Evolutionary conservation across 1,140 invertebrate genomes (phyloP).

Genomic region (Subanguina moxae): DNA sequence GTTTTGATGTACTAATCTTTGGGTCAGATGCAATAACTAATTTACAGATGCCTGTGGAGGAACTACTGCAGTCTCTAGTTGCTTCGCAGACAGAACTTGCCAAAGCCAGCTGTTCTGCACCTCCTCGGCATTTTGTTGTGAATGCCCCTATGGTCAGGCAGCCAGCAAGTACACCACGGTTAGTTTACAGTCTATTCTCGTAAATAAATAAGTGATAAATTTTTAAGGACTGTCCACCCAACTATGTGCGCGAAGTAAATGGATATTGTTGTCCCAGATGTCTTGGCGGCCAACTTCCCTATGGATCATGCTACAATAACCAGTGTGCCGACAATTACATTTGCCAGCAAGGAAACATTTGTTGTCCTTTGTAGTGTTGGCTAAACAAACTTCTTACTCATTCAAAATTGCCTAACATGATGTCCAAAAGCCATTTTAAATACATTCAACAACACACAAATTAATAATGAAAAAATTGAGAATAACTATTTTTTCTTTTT

Average conservation of each 20-base stretch:
- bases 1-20: too few relatives aligned
- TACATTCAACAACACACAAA: too few relatives aligned
- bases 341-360: constrained; percentile 26
- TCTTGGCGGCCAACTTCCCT: constrained; percentile 6
- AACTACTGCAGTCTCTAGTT: constrained; percentile 21
- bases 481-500: too few relatives aligned
- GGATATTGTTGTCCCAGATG: constrained; percentile 28
- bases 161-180: constrained; percentile 16
- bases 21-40: background rate
- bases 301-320: constrained; percentile 27
- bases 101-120: constrained; percentile 17
- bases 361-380: constrained; percentile 14
- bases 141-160: constrained; percentile 26
- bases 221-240: constrained; percentile 18
- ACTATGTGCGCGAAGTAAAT: constrained; percentile 11
- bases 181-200: background rate
- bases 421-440: too few relatives aligned
- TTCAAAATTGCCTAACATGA: too few relatives aligned
- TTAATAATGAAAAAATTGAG: too few relatives aligned
- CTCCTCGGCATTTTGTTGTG: constrained; percentile 27
- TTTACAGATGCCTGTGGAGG: constrained; percentile 28
- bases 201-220: background rate
- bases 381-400: too few relatives aligned
- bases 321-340: constrained; percentile 17
- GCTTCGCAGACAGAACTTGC: constrained; percentile 17